Evolutionary conservation across 2,797 vertebrate species (phyloP), one percentile per base, ranked within the genome.

Genomic region (Macropus fuliginosus): DNA sequence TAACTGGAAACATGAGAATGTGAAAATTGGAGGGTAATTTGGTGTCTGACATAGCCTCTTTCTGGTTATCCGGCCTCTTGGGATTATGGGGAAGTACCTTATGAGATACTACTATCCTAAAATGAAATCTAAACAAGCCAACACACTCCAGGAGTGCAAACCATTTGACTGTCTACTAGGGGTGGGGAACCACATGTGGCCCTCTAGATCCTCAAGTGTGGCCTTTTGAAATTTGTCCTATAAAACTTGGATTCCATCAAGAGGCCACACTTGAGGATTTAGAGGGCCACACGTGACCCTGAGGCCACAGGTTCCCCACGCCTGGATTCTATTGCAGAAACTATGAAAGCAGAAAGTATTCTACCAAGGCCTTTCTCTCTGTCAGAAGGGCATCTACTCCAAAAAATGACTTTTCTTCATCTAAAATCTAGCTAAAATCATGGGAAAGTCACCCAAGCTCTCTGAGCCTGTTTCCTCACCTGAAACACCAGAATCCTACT

Each of bases 311-410:
- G 56, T 29, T 57, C 27, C 56, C 27, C 56, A 57, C 56, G 9
- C 56, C 28, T 29, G 28, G 56, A 57, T 10, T 57, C 50, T 40
- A 16, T 91, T 95, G 59, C 0, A 96, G 81, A 96, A 96, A 96
- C 81, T 90, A 28, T 27, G 4, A 95, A 94, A 95, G 52, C 66
- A 18, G 12, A 56, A 57, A 34, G 95, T 34, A 28, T 87, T 87
- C 74, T 87, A 40, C 40, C 2, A 0, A 87, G n/a, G 10, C 40
- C 24, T 87, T 27, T 24, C 11, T 29, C 16, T 81, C 55, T 66
- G n/a, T 96, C 94, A 93, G 92, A 52, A 96, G 55, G 10, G 93
- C 34, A 93, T n/a, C 81, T 96, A 92, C 16, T 95, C 74, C 40
- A 87, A 94, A 94, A 89, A 66, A 28, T 55, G n/a, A 94, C n/a